Evolutionary conservation across 2,113 vertebrate genomes (phyloP).

Genomic region (Cinclus cinclus): DNA sequence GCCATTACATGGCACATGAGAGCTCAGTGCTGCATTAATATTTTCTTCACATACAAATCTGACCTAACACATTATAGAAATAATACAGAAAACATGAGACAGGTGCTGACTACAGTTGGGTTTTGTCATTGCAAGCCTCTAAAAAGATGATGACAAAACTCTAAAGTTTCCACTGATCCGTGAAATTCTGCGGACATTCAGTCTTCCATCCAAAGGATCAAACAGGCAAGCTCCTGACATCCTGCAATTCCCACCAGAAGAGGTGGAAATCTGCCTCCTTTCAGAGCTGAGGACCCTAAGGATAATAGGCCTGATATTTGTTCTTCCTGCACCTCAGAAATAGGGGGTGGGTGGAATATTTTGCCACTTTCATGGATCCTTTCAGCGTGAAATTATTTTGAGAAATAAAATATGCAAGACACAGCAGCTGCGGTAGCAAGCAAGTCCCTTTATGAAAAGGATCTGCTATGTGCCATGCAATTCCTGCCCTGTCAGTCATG

Average conservation of each 20-base stretch:
- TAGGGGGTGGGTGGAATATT: neutral
- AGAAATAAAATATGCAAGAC: neutral
- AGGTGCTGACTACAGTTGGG: neutral
- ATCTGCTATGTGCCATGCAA: neutral
- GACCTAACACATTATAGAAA: constrained; percentile 25
- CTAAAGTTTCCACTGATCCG: neutral
- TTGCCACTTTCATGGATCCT: neutral
- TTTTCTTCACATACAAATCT: constrained; percentile 38
- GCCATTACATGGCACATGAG: neutral
- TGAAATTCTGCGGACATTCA: neutral
- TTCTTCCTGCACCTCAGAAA: neutral
- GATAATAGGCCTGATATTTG: neutral
- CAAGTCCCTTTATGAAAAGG: neutral
- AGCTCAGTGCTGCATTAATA: neutral
- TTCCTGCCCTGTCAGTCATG: neutral
- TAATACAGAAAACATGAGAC: constrained; percentile 24
- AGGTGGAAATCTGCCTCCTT: neutral
- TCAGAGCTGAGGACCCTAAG: neutral
- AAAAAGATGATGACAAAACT: neutral
- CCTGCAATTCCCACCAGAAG: neutral
- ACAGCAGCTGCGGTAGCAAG: neutral
- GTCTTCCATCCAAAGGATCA: neutral
- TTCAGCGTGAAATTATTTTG: neutral
- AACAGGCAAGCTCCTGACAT: neutral
- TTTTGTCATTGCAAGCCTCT: constrained; percentile 4